phyloP scores from a whole-genome alignment of 53 echinoderm and acorn worm genomes.

The Crossaster papposus region DNA sequence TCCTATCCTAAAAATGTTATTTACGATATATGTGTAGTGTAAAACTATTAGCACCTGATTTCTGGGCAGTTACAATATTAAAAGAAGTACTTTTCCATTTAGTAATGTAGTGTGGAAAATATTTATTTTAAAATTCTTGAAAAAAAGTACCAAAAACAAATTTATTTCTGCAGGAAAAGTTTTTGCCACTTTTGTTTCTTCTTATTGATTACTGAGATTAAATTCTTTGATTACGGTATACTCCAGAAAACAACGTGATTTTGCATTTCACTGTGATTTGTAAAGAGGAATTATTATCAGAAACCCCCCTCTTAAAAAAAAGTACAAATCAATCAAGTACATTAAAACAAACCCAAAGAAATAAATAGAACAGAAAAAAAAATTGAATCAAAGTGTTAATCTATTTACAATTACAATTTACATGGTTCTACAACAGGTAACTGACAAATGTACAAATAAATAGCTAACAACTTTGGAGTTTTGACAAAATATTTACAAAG shows the following conservation, averaged over 20 bases:
- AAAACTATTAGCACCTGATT: background rate
- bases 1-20: background rate
- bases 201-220: too few species aligned
- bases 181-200: too few species aligned
- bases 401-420: slow-evolving; percentile 17
- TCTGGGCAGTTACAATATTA: background rate
- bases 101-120: background rate
- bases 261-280: background rate
- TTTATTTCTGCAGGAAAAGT: too few species aligned
- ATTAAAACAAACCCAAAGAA: background rate
- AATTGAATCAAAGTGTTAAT: background rate
- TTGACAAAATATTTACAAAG: background rate
- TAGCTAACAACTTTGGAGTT: background rate
- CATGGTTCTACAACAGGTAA: background rate
- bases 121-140: background rate
- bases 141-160: background rate
- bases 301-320: background rate
- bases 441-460: slow-evolving; percentile 25
- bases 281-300: background rate
- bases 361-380: slow-evolving; percentile 4
- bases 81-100: background rate
- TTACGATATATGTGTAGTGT: slow-evolving; percentile 1
- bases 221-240: too few species aligned
- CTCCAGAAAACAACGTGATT: too few species aligned
- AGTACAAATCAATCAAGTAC: background rate